These are phyloP conservation scores for Trachelipus rathkii DNA, from an alignment of 1,140 invertebrate genomes.

Conservation along the genomic window DNA sequence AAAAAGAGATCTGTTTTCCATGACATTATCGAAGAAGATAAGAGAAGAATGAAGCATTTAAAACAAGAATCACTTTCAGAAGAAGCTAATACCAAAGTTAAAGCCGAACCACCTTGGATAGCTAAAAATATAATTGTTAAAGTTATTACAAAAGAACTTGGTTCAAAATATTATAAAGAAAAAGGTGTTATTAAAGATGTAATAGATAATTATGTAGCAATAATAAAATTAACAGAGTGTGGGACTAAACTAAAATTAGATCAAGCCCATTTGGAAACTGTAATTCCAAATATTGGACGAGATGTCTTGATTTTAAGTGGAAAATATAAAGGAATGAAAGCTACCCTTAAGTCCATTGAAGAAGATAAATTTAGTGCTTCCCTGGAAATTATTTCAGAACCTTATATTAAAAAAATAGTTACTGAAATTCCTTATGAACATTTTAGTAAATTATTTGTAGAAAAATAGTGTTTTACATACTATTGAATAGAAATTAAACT, in stretches of 20 bases:
- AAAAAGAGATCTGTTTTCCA: constrained; percentile 62
- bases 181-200: constrained; percentile 78
- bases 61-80: background rate
- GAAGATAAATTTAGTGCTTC: constrained; percentile 70
- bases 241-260: constrained; percentile 71
- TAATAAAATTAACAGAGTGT: constrained; percentile 73
- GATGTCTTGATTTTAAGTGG: constrained; percentile 68
- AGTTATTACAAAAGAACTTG: constrained; percentile 80
- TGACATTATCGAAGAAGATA: constrained; percentile 76
- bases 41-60: constrained; percentile 62
- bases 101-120: constrained; percentile 36
- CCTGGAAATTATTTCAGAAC: constrained; percentile 58
- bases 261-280: constrained; percentile 89
- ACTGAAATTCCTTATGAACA: constrained; percentile 46
- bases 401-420: constrained; percentile 29
- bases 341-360: constrained; percentile 65
- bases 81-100: background rate
- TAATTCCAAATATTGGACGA: constrained; percentile 75
- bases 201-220: constrained; percentile 71
- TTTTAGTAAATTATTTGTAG: constrained; percentile 38
- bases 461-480: too few species aligned
- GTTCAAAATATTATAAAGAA: constrained; percentile 81
- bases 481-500: too few species aligned
- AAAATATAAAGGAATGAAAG: constrained; percentile 68
- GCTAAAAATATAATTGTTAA: constrained; percentile 75